Conservation (phyloP, 2,797 vertebrate genomes). For the Meriones psammophilus region DNA sequence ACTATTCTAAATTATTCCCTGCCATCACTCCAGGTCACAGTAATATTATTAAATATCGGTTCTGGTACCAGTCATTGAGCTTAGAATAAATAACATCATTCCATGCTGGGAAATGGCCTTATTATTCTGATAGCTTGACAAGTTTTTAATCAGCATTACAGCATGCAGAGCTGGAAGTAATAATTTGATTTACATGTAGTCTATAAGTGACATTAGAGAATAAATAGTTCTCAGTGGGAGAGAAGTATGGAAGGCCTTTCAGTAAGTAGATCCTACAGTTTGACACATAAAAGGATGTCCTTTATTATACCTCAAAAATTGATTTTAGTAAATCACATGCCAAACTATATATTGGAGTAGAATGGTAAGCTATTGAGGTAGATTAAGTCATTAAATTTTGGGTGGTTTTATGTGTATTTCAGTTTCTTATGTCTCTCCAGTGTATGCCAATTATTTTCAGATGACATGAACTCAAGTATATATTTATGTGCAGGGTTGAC, state of each 20-base stretch:
- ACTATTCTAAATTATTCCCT: conserved; percentile 64
- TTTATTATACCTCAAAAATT: conserved; percentile 69
- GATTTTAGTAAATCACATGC: conserved; percentile 74
- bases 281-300: conserved; percentile 75
- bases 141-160: conserved; percentile 82
- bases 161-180: conserved; percentile 81
- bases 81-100: conserved; percentile 81
- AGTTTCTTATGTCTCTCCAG: conserved; percentile 50
- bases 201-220: conserved; percentile 82
- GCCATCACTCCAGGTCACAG: neutral
- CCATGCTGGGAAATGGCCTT: conserved; percentile 85
- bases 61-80: conserved; percentile 72
- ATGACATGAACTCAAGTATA: conserved; percentile 59
- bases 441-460: conserved; percentile 64
- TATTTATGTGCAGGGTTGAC: conserved; percentile 65
- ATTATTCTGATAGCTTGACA: conserved; percentile 83
- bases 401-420: neutral
- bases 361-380: conserved; percentile 65
- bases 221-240: conserved; percentile 81
- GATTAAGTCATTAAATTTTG: conserved; percentile 65
- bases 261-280: conserved; percentile 75
- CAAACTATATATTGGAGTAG: conserved; percentile 70
- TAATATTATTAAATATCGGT: conserved; percentile 77
- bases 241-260: conserved; percentile 75
- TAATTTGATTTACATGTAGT: conserved; percentile 83